These are phyloP conservation scores for Drosophila histrio DNA, from an alignment of 2,888 invertebrate species.

Conservation along the genomic window DNA sequence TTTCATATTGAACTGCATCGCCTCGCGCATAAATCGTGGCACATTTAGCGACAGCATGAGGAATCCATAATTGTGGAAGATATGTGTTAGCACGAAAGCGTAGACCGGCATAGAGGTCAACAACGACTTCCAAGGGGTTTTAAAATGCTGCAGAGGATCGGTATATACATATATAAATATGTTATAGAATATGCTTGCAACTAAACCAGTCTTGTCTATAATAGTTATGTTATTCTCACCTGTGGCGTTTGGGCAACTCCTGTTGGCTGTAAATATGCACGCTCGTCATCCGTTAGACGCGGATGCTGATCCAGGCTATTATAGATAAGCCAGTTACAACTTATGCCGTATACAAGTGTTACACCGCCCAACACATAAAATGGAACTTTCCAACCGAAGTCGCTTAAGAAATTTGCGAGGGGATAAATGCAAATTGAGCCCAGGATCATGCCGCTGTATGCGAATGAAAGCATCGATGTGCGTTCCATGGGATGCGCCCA, in stretches of 20 bases:
- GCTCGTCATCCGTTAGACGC: conserved; percentile 84
- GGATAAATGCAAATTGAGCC: conserved; percentile 85
- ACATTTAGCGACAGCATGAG: conserved; percentile 82
- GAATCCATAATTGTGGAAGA: conserved; percentile 84
- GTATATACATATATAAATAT: not conserved
- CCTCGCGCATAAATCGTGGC: conserved; percentile 84
- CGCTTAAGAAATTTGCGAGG: conserved; percentile 86
- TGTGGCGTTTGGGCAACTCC: conserved; percentile 29
- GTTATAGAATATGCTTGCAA: not conserved
- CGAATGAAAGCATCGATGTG: conserved; percentile 82
- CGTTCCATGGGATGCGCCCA: conserved; percentile 84
- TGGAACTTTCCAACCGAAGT: conserved; percentile 87
- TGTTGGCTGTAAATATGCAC: conserved; percentile 67
- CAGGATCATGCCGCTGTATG: conserved; percentile 84
- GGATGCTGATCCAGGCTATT: conserved; percentile 86
- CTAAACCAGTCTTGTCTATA: too few species aligned
- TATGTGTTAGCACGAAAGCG: conserved; percentile 85
- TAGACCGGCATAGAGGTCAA: conserved; percentile 84
- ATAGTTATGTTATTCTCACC: conserved; percentile 52
- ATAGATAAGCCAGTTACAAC: conserved; percentile 82
- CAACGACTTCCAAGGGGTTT: conserved; percentile 85
- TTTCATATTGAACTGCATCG: conserved; percentile 83
- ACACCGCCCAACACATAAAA: conserved; percentile 85
- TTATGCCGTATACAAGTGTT: conserved; percentile 73
- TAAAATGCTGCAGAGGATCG: conserved; percentile 58